Evolutionary conservation across 2,113 vertebrate genomes (phyloP).

Genomic region (Tychaedon coryphoeus): DNA sequence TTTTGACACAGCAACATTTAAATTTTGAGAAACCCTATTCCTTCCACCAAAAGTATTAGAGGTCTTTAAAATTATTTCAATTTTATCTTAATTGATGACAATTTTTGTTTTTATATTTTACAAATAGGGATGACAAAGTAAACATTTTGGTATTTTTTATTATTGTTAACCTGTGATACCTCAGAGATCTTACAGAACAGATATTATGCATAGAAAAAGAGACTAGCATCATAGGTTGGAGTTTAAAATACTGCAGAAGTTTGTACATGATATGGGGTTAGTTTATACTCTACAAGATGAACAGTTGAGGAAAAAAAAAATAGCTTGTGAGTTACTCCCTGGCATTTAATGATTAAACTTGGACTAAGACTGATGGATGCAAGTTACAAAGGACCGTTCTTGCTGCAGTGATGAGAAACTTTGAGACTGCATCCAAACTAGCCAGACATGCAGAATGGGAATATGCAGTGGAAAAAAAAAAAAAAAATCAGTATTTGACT

Average conservation of each 20-base stretch:
- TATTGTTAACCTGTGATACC: neutral
- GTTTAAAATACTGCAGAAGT: neutral
- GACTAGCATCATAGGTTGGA: neutral
- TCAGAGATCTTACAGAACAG: neutral
- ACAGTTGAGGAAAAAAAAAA: neutral
- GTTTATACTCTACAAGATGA: neutral
- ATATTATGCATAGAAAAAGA: neutral
- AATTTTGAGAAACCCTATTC: constrained; percentile 13
- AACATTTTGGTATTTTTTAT: neutral
- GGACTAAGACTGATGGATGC: neutral
- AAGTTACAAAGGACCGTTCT: neutral
- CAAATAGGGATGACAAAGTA: neutral
- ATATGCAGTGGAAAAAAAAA: neutral
- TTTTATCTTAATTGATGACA: neutral
- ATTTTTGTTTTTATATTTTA: neutral
- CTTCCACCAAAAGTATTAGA: constrained; percentile 24
- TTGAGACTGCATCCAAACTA: neutral
- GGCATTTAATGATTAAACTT: neutral
- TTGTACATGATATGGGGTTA: neutral
- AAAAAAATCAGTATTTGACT: neutral
- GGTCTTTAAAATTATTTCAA: neutral
- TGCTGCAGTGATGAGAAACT: neutral
- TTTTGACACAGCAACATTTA: constrained; percentile 55
- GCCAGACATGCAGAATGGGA: neutral
- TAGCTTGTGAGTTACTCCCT: neutral